Conservation (phyloP, 2,888 invertebrate genomes). For the Anthophora plumipes region DNA sequence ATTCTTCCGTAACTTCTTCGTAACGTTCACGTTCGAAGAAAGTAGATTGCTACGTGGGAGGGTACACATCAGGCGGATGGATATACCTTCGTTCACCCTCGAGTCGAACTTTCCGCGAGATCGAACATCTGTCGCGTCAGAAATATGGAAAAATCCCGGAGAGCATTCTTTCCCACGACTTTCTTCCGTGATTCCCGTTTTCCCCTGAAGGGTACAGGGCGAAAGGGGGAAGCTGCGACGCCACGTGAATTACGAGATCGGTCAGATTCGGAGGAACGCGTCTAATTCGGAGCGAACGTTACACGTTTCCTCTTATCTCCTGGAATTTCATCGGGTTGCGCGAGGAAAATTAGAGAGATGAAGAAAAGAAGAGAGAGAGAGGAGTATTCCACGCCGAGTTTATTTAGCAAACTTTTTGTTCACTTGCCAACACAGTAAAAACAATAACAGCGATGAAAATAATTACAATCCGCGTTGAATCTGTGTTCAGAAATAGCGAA, state of each 20-base stretch:
- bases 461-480: no score
- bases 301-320: not conserved
- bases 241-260: slow-evolving; percentile 43
- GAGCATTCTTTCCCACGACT: slow-evolving; percentile 8
- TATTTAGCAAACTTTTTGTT: no score
- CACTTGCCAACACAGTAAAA: no score
- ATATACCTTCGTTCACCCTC: not conserved
- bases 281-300: slow-evolving; percentile 14
- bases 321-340: not conserved
- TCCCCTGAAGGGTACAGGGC: not conserved
- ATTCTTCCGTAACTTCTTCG: not conserved
- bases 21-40: not conserved
- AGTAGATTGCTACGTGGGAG: no score
- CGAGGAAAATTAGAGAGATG: not conserved
- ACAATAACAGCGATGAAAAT: no score
- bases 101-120: not conserved
- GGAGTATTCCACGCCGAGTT: no score
- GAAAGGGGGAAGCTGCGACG: not conserved
- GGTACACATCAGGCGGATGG: not conserved
- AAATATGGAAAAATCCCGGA: not conserved
- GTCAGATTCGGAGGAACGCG: slow-evolving; percentile 17
- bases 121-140: slow-evolving; percentile 14
- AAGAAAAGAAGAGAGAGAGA: no score
- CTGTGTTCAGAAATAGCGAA: no score
- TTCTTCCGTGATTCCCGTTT: not conserved